Percentiles rank a stretch among this genome's conserved stretches.
Conservation (phyloP, 2,888 invertebrate genomes). For the Xylota segnis region DNA sequence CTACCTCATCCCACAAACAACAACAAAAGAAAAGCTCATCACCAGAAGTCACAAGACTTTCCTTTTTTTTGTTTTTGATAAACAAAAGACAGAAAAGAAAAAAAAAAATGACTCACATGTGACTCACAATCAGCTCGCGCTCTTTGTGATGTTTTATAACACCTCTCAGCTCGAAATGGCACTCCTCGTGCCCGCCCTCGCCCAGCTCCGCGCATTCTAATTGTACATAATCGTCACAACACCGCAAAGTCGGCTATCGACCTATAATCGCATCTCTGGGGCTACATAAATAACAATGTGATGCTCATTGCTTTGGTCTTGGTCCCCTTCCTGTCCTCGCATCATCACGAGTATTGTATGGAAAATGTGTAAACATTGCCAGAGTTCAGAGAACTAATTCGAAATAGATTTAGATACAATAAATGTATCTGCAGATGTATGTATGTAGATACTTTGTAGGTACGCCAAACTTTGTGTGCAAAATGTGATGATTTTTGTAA, state of each 20-base stretch:
- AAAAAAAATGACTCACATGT: constrained; percentile 55
- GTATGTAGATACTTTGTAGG: too few species aligned
- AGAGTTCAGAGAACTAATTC: constrained; percentile 67
- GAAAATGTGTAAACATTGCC: constrained; percentile 68
- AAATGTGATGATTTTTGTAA: background rate
- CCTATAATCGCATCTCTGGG: constrained; percentile 49
- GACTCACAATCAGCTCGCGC: constrained; percentile 48
- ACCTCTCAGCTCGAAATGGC: constrained; percentile 10
- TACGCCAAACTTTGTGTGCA: background rate
- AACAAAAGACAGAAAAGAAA: constrained; percentile 17
- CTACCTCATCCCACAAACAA: background rate
- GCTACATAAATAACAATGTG: constrained; percentile 45
- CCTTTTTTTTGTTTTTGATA: constrained; percentile 5
- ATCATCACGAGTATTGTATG: constrained; percentile 38
- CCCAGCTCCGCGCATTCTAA: background rate
- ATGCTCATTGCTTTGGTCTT: constrained; percentile 22
- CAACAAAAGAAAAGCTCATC: constrained; percentile 16
- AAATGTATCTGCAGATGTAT: too few species aligned
- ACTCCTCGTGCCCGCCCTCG: background rate
- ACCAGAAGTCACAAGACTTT: constrained; percentile 51
- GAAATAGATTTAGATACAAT: constrained; percentile 49
- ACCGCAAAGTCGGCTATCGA: constrained; percentile 60
- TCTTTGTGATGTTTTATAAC: constrained; percentile 50
- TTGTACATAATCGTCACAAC: constrained; percentile 49
- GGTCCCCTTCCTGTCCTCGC: background rate